Evolutionary conservation across 2,888 invertebrate species (phyloP).

Genomic region (Trichacis sp.): DNA sequence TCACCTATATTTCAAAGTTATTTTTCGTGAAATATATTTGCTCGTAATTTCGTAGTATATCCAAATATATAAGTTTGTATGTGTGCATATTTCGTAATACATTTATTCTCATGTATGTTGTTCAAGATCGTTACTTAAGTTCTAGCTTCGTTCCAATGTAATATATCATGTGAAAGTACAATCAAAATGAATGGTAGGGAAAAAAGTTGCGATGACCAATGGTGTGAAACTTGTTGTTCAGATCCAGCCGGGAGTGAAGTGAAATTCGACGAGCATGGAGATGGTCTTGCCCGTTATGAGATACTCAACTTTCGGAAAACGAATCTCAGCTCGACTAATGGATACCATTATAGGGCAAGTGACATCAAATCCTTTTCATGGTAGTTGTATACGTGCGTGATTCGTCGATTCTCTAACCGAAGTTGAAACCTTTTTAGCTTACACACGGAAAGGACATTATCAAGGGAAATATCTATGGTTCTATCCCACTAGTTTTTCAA

Average conservation of each 20-base stretch:
- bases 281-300: slow-evolving; percentile 80
- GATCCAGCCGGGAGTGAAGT: slow-evolving; percentile 78
- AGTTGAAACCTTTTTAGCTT: slow-evolving; percentile 19
- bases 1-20: too few species aligned
- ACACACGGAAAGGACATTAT: slow-evolving; percentile 4
- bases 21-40: too few species aligned
- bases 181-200: too few species aligned
- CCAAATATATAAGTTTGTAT: too few species aligned
- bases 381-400: slow-evolving; percentile 13
- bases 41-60: too few species aligned
- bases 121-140: too few species aligned
- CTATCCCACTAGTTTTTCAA: background rate
- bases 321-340: slow-evolving; percentile 64
- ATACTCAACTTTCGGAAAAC: slow-evolving; percentile 78
- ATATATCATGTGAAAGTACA: too few species aligned
- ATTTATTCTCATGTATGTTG: too few species aligned
- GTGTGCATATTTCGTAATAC: too few species aligned
- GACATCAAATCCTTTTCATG: slow-evolving; percentile 20
- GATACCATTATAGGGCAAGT: slow-evolving; percentile 71
- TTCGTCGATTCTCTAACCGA: slow-evolving; percentile 8
- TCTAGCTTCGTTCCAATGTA: too few species aligned
- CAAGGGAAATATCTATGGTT: too few species aligned
- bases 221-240: slow-evolving; percentile 56
- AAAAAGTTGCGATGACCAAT: background rate
- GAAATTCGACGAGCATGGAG: slow-evolving; percentile 79